A percentile compares a stretch with the other conserved stretches of the same genome.
Conservation (phyloP, 2,113 vertebrate genomes). For the Heliornis fulica region DNA sequence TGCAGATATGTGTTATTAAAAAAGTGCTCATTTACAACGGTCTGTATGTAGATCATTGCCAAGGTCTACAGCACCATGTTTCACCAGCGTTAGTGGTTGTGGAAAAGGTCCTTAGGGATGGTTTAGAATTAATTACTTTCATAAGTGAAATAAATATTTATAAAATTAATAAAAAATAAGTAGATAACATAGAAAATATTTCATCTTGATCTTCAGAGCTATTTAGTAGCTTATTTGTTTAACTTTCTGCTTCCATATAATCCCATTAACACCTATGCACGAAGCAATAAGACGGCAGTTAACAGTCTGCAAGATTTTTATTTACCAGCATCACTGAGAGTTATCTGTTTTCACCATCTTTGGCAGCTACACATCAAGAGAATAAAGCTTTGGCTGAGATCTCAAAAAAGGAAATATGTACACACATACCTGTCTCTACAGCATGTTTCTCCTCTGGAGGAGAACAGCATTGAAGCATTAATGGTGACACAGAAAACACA, state of each 20-base stretch:
- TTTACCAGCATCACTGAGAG: not conserved
- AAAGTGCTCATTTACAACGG: not conserved
- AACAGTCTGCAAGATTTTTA: not conserved
- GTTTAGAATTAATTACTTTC: not conserved
- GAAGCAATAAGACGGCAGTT: not conserved
- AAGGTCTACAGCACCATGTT: not conserved
- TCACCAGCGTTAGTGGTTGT: not conserved
- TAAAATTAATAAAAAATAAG: not conserved
- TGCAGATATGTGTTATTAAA: not conserved
- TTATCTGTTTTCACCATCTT: not conserved
- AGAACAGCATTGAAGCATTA: not conserved
- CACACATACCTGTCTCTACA: not conserved
- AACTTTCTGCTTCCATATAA: not conserved
- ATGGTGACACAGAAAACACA: not conserved
- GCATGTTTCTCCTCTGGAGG: not conserved
- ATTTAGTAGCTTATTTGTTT: not conserved
- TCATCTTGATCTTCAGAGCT: not conserved
- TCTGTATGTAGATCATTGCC: not conserved
- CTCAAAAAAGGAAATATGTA: not conserved
- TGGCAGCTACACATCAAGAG: not conserved
- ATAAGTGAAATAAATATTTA: not conserved
- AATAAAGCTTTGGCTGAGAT: not conserved
- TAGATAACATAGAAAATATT: not conserved
- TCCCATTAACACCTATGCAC: not conserved
- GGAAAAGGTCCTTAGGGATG: not conserved